A percentile compares a stretch with the other conserved stretches of the same genome.
These are phyloP conservation scores for Fukomys damarensis DNA, from an alignment of 2,113 vertebrate species.

Conservation along the genomic window DNA sequence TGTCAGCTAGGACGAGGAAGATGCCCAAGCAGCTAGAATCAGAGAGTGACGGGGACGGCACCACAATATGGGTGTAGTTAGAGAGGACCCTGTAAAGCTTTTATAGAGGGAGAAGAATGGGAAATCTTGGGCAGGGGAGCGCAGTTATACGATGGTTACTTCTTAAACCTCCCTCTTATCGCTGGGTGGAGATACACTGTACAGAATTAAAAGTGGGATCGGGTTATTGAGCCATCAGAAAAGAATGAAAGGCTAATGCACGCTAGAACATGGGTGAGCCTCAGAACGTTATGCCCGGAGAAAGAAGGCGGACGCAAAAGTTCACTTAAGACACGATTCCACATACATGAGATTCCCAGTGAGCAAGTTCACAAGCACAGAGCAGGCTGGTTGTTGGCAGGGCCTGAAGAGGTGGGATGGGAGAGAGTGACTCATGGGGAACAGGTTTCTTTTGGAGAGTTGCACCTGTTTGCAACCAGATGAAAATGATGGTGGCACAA, in stretches of 20 bases:
- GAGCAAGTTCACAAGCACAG: background rate
- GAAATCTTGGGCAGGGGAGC: background rate
- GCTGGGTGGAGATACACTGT: background rate
- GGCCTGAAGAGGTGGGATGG: background rate
- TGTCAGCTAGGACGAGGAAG: background rate
- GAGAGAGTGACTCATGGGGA: too few species aligned
- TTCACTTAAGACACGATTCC: background rate
- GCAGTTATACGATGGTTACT: background rate
- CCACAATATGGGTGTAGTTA: too few species aligned
- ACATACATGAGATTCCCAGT: background rate
- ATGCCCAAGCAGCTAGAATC: background rate
- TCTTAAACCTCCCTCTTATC: background rate
- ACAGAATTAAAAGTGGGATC: background rate
- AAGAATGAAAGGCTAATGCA: background rate
- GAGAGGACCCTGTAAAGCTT: background rate
- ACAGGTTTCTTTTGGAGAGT: background rate
- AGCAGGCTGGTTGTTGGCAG: background rate
- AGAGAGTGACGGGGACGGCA: too few species aligned
- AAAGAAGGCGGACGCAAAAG: background rate
- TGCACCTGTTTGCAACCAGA: background rate
- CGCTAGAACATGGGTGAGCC: background rate
- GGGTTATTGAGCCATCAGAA: background rate
- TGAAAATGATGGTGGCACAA: background rate
- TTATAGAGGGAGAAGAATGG: background rate
- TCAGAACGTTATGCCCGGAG: background rate